A percentile compares a stretch with the other conserved stretches of the same genome.
Evolutionary conservation across 1,140 invertebrate species (phyloP).

Genomic region (Drosophila orena): DNA sequence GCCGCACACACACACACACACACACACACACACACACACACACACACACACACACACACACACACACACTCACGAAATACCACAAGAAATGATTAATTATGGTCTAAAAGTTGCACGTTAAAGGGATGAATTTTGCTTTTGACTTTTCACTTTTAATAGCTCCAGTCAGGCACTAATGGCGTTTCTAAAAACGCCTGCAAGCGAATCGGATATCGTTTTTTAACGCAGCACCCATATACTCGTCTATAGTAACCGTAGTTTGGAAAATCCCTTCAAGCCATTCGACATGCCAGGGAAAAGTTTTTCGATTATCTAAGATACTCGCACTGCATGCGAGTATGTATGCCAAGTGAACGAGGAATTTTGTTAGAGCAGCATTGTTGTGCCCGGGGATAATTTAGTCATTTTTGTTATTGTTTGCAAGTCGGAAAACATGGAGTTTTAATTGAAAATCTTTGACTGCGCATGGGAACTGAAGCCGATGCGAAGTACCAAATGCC

Average conservation of each 20-base stretch:
- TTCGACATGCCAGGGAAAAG: constrained; percentile 55
- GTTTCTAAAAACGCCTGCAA: constrained; percentile 30
- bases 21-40: not conserved
- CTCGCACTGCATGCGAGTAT: not conserved
- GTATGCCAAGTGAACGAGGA: constrained; percentile 4
- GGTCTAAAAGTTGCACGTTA: constrained; percentile 60
- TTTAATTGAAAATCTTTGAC: constrained; percentile 83
- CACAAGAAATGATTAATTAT: constrained; percentile 78
- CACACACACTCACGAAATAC: constrained; percentile 10
- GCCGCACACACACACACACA: not conserved
- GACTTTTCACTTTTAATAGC: constrained; percentile 48
- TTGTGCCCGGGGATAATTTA: constrained; percentile 71
- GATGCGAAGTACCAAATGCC: constrained; percentile 37
- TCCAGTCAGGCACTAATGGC: constrained; percentile 34
- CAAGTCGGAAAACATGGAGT: constrained; percentile 58
- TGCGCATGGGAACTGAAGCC: constrained; percentile 24
- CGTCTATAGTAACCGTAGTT: constrained; percentile 25
- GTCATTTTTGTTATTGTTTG: constrained; percentile 62
- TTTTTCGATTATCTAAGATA: constrained; percentile 76
- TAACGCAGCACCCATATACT: constrained; percentile 22
- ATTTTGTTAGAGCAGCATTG: constrained; percentile 24
- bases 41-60: not conserved
- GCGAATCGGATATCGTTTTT: constrained; percentile 63
- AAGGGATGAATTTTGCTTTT: constrained; percentile 73
- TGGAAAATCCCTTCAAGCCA: constrained; percentile 56